Evolutionary conservation across 2,797 vertebrate genomes (phyloP).

Genomic region (Falco cherrug): DNA sequence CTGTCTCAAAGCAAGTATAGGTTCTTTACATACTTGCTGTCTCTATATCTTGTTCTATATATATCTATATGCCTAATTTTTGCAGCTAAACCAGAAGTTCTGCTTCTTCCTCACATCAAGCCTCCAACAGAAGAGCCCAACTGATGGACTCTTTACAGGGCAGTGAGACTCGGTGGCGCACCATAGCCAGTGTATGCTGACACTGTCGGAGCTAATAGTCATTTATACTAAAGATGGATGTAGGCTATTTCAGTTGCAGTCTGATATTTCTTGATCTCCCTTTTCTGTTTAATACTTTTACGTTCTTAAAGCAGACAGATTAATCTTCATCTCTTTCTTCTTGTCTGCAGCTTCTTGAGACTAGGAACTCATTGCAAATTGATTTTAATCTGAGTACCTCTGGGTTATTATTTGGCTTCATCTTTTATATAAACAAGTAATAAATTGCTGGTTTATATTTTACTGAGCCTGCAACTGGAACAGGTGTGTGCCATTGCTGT

Average conservation of each 20-base stretch:
- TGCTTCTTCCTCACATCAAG: neutral
- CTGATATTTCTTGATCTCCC: neutral
- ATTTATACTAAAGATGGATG: neutral
- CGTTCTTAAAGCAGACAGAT: neutral
- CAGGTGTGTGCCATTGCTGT: slow-evolving; percentile 8
- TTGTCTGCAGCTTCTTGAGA: neutral
- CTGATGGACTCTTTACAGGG: neutral
- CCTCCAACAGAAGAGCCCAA: neutral
- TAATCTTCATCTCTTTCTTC: neutral
- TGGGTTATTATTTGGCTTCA: neutral
- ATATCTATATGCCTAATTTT: neutral
- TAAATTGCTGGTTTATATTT: slow-evolving; percentile 2
- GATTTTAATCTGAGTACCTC: slow-evolving; percentile 20
- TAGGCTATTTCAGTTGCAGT: neutral
- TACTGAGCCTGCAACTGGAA: slow-evolving; percentile 22
- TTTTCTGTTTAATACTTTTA: neutral
- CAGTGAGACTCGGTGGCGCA: neutral
- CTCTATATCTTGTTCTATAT: neutral
- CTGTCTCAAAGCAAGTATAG: neutral
- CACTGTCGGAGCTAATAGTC: neutral
- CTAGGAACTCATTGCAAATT: neutral
- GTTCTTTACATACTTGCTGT: neutral
- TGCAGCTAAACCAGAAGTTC: neutral
- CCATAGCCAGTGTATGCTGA: neutral
- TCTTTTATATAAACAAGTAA: slow-evolving; percentile 3